Percentiles rank a stretch among this genome's conserved stretches.
phyloP scores from a whole-genome alignment of 2,113 vertebrate genomes.

The Spermophilus dauricus region DNA sequence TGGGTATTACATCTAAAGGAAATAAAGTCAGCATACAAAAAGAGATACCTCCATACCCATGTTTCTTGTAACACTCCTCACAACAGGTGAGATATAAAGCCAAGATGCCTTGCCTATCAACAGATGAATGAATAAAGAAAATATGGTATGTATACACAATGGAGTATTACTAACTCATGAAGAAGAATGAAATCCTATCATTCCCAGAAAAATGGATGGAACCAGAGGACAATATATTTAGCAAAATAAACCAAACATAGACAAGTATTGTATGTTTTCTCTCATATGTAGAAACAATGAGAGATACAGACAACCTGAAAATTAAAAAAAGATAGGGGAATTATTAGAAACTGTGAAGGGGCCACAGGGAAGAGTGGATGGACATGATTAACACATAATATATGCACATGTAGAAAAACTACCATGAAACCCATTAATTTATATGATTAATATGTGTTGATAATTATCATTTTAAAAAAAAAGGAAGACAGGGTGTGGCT shows the following conservation, averaged over 20 bases:
- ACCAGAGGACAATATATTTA: background rate
- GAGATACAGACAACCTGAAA: background rate
- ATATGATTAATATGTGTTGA: background rate
- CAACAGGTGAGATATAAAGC: background rate
- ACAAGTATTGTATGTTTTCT: background rate
- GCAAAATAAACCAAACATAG: background rate
- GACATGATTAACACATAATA: background rate
- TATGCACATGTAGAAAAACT: background rate
- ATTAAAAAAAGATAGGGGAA: background rate
- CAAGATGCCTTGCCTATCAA: background rate
- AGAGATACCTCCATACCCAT: background rate
- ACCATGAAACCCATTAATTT: background rate
- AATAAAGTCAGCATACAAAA: background rate
- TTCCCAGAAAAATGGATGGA: background rate
- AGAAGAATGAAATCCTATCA: background rate
- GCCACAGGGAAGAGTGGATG: background rate
- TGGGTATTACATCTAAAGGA: background rate
- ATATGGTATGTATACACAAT: background rate
- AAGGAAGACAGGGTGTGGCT: background rate
- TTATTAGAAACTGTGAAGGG: background rate
- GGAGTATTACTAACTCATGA: background rate
- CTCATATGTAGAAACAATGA: background rate
- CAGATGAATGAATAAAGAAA: background rate
- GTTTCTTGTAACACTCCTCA: background rate
- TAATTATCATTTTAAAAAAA: background rate